Evolutionary conservation across 2,113 vertebrate species (phyloP).

Genomic region (Pandion haliaetus): DNA sequence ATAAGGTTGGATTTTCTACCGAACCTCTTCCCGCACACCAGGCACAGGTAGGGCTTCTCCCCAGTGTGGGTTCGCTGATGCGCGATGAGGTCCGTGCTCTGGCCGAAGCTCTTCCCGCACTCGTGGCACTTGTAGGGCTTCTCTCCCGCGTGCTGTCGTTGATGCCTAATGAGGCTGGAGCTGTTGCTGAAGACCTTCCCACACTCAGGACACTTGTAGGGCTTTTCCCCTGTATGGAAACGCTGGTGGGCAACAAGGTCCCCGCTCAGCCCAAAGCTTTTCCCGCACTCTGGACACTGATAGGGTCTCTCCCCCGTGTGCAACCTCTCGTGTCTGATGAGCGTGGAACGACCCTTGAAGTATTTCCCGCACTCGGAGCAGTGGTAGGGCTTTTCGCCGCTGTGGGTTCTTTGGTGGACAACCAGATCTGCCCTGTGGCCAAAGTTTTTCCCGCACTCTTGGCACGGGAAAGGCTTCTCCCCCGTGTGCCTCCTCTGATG

Average conservation of each 20-base stretch:
- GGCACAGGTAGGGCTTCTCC: conserved; percentile 86
- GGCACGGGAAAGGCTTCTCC: neutral
- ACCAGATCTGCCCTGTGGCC: neutral
- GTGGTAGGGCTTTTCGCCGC: neutral
- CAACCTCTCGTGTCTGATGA: neutral
- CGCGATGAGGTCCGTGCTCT: conserved; percentile 84
- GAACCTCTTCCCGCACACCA: conserved; percentile 85
- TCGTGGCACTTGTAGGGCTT: neutral
- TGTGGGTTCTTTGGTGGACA: conserved; percentile 6
- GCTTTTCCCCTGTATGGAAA: neutral
- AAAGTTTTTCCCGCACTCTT: neutral
- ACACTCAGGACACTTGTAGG: neutral
- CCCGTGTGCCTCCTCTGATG: neutral
- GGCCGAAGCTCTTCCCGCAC: conserved; percentile 80
- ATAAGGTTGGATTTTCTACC: conserved; percentile 85
- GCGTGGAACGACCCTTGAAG: neutral
- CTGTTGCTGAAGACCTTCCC: conserved; percentile 10
- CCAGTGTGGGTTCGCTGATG: conserved; percentile 87
- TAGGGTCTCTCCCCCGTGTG: neutral
- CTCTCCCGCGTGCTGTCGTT: neutral
- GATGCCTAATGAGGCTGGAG: neutral
- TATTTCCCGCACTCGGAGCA: neutral
- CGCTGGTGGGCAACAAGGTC: neutral
- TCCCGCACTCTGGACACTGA: neutral
- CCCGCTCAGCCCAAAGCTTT: conserved; percentile 1